Evolutionary conservation across 1,140 invertebrate species (phyloP).

Genomic region (Sipha flava): DNA sequence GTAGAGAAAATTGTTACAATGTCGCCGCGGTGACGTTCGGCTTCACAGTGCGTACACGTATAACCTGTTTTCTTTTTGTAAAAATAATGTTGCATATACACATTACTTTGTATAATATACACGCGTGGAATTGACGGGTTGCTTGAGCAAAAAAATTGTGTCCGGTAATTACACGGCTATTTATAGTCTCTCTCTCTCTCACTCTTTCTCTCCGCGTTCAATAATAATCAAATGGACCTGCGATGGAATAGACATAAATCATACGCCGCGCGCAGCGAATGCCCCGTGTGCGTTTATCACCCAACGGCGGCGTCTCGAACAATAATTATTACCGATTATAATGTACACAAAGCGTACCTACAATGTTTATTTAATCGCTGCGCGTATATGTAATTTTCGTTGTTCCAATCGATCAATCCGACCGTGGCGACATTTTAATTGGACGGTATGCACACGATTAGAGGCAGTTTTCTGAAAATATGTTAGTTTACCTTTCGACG

Average conservation of each 20-base stretch:
- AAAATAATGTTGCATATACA: constrained; percentile 24
- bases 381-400: background rate
- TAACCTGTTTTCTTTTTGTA: constrained; percentile 20
- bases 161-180: constrained; percentile 16
- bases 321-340: no score
- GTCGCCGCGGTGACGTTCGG: background rate
- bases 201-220: background rate
- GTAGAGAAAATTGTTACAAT: constrained; percentile 30
- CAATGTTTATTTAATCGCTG: no score
- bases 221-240: background rate
- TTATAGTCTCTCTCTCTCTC: constrained; percentile 12
- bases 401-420: background rate
- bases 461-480: no score
- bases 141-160: background rate
- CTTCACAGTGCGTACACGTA: background rate
- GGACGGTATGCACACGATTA: no score
- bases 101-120: background rate
- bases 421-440: no score
- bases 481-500: background rate
- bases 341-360: no score
- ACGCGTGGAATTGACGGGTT: background rate
- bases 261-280: no score
- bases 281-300: no score
- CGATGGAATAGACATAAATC: no score
- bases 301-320: no score